Evolutionary conservation across 2,888 invertebrate species (phyloP).

Genomic region (Stratiomys singularior): DNA sequence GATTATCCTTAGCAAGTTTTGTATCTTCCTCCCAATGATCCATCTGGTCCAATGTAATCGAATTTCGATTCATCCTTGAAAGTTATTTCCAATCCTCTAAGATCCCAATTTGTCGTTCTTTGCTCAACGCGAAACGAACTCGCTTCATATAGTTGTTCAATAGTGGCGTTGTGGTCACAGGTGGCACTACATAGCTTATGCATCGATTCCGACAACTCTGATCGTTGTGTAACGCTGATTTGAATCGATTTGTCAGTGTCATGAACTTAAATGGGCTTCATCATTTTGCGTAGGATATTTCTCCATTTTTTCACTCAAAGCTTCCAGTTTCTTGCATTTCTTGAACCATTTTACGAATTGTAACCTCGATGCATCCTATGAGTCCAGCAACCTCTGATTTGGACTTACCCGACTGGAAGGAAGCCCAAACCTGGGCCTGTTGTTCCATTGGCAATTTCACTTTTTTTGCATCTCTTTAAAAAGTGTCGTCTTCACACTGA

Average conservation of each 20-base stretch:
- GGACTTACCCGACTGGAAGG: neutral
- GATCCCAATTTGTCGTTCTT: neutral
- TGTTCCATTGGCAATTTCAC: neutral
- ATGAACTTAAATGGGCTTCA: neutral
- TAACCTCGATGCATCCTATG: neutral
- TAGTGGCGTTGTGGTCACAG: neutral
- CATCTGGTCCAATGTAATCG: neutral
- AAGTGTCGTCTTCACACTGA: neutral
- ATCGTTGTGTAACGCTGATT: neutral
- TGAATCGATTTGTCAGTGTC: neutral
- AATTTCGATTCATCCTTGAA: neutral
- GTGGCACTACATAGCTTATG: neutral
- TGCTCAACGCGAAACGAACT: neutral
- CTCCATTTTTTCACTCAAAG: neutral
- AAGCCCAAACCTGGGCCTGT: neutral
- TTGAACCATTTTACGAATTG: neutral
- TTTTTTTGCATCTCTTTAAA: too few species aligned
- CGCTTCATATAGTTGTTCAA: neutral
- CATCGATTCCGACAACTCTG: neutral
- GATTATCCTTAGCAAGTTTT: neutral
- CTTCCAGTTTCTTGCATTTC: neutral
- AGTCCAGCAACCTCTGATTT: too few species aligned
- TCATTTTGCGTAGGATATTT: neutral
- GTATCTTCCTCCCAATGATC: neutral
- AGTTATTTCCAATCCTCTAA: neutral